These are phyloP conservation scores for Lagenorhynchus albirostris DNA, from an alignment of 2,113 vertebrate genomes.

Conservation along the genomic window DNA sequence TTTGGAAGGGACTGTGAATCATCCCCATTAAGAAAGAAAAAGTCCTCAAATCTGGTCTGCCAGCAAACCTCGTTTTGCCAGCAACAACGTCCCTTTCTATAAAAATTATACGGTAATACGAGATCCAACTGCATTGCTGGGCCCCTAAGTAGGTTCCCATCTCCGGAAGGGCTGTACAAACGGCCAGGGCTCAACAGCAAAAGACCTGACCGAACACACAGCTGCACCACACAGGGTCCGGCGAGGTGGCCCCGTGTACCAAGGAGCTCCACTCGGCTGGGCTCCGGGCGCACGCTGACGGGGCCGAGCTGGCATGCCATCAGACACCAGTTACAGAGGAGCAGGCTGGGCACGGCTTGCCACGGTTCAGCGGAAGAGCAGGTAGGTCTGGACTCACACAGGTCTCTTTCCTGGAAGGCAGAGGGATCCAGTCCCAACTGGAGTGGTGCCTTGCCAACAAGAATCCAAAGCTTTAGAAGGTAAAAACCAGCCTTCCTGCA, in stretches of 20 bases:
- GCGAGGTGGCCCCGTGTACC: accelerated
- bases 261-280: accelerated
- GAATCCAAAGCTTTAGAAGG: not conserved
- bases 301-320: not conserved
- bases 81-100: not conserved
- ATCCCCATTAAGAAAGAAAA: accelerated
- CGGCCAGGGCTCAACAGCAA: accelerated
- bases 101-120: accelerated
- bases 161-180: not conserved
- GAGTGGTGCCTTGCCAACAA: not conserved
- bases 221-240: accelerated
- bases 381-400: not conserved
- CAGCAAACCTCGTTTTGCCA: not conserved
- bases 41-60: not conserved
- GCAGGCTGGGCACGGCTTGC: accelerated
- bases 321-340: accelerated
- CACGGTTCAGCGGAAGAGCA: not conserved
- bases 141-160: not conserved
- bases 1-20: not conserved
- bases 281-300: not conserved
- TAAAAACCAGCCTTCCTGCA: not conserved
- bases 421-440: not conserved
- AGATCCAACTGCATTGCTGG: accelerated
- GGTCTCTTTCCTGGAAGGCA: not conserved
- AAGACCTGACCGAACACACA: not conserved